These are phyloP conservation scores for Stenichneumon culpator DNA, from an alignment of 2,888 invertebrate genomes.

Conservation along the genomic window DNA sequence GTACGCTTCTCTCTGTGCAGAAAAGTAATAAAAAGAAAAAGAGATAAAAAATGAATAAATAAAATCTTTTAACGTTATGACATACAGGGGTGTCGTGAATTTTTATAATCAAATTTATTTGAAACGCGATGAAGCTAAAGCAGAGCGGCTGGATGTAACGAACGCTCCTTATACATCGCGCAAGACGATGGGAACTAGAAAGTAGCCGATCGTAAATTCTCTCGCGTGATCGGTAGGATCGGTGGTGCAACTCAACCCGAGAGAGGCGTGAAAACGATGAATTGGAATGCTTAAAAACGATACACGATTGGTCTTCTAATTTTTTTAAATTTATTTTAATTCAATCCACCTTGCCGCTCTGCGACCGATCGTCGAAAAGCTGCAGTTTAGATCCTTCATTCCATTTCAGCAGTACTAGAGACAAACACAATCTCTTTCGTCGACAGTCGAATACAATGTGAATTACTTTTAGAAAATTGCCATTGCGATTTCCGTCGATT, in stretches of 20 bases:
- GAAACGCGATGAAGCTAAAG: slow-evolving; percentile 41
- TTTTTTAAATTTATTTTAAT: not conserved
- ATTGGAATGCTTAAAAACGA: slow-evolving; percentile 53
- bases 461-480: not conserved
- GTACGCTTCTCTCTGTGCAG: slow-evolving; percentile 25
- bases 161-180: slow-evolving; percentile 32
- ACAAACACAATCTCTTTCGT: not conserved
- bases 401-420: not conserved
- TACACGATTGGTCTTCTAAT: not conserved
- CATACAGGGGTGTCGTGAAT: slow-evolving; percentile 19
- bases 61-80: slow-evolving; percentile 49
- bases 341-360: slow-evolving; percentile 5
- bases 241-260: slow-evolving; percentile 53
- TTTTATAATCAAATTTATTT: slow-evolving; percentile 50
- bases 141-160: slow-evolving; percentile 1
- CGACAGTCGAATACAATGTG: not conserved
- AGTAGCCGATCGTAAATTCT: slow-evolving; percentile 64
- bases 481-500: not conserved
- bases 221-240: slow-evolving; percentile 67
- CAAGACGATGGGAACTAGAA: slow-evolving; percentile 64
- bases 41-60: not conserved
- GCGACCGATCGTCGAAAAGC: not conserved
- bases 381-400: not conserved
- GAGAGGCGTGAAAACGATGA: slow-evolving; percentile 61
- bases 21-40: slow-evolving; percentile 22